Conservation (phyloP, 2,113 vertebrate species). For the Clarias magur region DNA sequence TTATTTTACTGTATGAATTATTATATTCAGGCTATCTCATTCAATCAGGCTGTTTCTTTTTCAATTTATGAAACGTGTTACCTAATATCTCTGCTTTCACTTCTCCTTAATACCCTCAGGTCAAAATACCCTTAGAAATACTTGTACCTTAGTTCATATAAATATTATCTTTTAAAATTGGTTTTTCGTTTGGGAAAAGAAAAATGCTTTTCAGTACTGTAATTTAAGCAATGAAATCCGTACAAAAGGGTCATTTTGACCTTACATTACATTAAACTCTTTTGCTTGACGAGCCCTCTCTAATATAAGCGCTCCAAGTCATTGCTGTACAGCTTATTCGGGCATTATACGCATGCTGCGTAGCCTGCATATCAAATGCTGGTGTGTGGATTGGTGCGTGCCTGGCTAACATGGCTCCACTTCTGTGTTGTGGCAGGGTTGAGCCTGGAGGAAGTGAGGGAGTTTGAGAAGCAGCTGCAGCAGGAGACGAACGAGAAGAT, state of each 20-base stretch:
- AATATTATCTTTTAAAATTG: neutral
- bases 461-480: conserved; percentile 73
- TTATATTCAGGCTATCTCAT: neutral
- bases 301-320: neutral
- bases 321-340: neutral
- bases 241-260: neutral
- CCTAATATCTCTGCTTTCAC: conserved; percentile 4
- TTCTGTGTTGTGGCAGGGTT: conserved; percentile 65
- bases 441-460: conserved; percentile 74
- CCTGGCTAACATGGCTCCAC: neutral
- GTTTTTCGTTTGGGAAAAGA: neutral
- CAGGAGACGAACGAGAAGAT: conserved; percentile 79
- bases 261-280: too few relatives aligned
- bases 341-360: conserved; percentile 1
- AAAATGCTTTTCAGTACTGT: neutral
- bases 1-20: neutral
- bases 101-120: too few relatives aligned
- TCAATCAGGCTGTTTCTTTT: neutral
- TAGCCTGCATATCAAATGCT: neutral
- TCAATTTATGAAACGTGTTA: neutral
- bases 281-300: neutral
- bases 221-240: neutral
- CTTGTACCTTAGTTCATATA: neutral
- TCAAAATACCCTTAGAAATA: neutral
- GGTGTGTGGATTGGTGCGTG: neutral